Evolutionary conservation across 2,113 vertebrate species (phyloP).

Genomic region (Dipodomys stephensi): DNA sequence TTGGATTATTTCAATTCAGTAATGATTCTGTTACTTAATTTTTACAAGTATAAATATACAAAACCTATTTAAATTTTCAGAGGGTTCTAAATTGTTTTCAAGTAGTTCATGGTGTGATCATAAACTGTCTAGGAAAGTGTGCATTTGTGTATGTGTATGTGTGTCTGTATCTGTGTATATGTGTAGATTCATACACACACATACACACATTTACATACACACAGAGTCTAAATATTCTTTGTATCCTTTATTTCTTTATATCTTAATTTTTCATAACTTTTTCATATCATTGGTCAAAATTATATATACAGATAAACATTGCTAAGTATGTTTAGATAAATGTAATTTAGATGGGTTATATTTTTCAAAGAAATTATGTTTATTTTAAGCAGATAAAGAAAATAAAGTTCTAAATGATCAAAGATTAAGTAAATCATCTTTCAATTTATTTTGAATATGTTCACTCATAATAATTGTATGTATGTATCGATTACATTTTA

Average conservation of each 20-base stretch:
- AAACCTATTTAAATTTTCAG: background rate
- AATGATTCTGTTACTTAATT: slow-evolving; percentile 10
- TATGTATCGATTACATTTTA: background rate
- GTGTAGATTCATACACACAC: too few relatives aligned
- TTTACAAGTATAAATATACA: background rate
- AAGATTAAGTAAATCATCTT: background rate
- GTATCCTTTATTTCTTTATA: background rate
- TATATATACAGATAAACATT: too few relatives aligned
- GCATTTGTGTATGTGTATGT: too few relatives aligned
- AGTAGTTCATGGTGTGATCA: background rate
- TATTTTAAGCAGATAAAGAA: background rate
- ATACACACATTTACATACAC: too few relatives aligned
- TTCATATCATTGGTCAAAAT: background rate
- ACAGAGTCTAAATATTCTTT: background rate
- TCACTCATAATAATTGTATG: background rate
- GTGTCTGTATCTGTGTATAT: too few relatives aligned
- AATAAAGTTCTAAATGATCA: background rate
- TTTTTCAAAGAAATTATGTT: background rate
- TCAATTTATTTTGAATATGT: background rate
- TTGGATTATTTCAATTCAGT: background rate
- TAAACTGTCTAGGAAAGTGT: background rate
- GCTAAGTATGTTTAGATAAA: background rate
- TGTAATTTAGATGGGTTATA: background rate
- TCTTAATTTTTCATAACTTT: too few relatives aligned
- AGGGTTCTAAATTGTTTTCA: background rate